Conservation (phyloP, 2,113 vertebrate genomes). For the Ornithorhynchus anatinus region DNA sequence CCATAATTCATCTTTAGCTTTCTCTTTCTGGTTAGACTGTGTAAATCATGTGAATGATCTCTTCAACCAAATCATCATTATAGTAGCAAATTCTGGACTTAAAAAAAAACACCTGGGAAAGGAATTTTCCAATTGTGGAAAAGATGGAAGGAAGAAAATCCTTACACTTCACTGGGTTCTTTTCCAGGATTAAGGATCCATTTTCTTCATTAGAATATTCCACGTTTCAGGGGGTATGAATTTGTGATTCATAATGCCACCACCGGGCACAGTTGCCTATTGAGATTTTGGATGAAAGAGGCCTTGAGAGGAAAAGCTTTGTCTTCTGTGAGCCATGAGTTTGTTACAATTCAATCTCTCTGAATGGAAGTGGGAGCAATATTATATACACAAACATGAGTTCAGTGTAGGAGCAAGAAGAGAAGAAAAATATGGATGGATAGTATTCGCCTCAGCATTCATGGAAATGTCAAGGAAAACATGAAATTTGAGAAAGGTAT, state of each 20-base stretch:
- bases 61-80: neutral
- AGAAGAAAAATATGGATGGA: neutral
- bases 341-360: neutral
- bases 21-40: neutral
- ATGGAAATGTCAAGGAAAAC: neutral
- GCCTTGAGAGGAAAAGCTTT: neutral
- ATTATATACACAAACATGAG: neutral
- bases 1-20: neutral
- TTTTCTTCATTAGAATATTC: neutral
- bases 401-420: neutral
- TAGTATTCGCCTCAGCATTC: neutral
- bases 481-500: neutral
- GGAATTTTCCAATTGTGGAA: neutral
- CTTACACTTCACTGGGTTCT: neutral
- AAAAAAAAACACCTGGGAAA: neutral
- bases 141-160: neutral
- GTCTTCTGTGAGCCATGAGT: neutral
- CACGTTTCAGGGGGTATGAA: neutral
- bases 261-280: neutral
- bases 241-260: neutral
- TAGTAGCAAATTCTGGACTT: no score
- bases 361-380: neutral
- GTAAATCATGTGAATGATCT: neutral
- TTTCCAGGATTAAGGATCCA: neutral
- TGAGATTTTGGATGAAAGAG: neutral